Base-by-base conservation (phyloP, 2,797 vertebrate genomes). In the Dryobates pubescens region DNA sequence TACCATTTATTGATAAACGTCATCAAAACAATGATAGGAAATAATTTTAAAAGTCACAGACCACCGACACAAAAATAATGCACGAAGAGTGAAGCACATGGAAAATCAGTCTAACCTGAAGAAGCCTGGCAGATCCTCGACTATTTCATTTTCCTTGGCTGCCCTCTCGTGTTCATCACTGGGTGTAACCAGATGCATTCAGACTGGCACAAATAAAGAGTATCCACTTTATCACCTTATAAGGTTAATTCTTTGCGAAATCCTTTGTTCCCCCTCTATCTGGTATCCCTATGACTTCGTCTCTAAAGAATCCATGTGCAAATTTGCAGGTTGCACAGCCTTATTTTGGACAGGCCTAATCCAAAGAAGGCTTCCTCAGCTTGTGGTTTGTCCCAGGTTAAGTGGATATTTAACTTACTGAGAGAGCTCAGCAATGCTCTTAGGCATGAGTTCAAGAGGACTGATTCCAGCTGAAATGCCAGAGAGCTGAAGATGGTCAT, bases 61-160 rank as follows among this genome's bases (percentile, higher is more conserved):
- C 16, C 2, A 16, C 29, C 23, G 1, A 24, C 27, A 20, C 26
- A 23, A 24, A 32, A 45, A 32, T 18, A 43, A 14, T 51, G 23
- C 23, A 51, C 22, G 22, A 61, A 27, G 10, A 5, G 0, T 8
- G 34, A 68, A 82, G 3, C 49, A 62, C 16, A 45, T 34, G 58
- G 80, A 57, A 89, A 78, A 76, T 17, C 16, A 45, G 24, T 36
- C 34, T 13, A 15, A 75, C 17, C 13, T 49, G 34, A 1, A 10
- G 13, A 17, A 81, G 13, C 34, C 2, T 0, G 5, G 57, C 53
- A 41, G 54, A 65, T 74, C 13, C 69, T 87, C 13, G 10, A n/a
- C 29, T 8, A 82, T 96, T 94, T 92, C 59, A 10, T 86, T 94
- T 94, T 92, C 92, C 90, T 96, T 59, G 95, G 74, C 43, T 79